Percentiles rank a stretch among this genome's conserved stretches.
Evolutionary conservation across 2,888 invertebrate species (phyloP).

Genomic region (Pemphredon lugubris): DNA sequence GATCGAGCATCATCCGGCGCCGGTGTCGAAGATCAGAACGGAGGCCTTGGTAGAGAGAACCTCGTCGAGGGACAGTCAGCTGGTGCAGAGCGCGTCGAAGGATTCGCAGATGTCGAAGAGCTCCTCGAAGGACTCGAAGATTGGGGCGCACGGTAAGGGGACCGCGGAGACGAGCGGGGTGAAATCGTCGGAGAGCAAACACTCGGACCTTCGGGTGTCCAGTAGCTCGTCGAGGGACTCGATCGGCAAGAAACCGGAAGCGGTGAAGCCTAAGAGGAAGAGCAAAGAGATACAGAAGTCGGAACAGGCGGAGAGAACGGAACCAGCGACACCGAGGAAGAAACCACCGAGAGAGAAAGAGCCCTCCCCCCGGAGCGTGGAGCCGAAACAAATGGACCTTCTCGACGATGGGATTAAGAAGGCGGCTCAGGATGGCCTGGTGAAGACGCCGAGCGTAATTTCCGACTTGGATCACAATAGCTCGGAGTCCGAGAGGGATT

Average conservation of each 20-base stretch:
- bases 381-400: constrained; percentile 74
- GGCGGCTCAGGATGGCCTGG: constrained; percentile 50
- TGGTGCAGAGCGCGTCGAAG: constrained; percentile 63
- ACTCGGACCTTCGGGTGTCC: constrained; percentile 51
- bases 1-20: constrained; percentile 75
- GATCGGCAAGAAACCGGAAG: constrained; percentile 65
- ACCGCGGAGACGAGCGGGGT: constrained; percentile 9
- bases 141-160: too few relatives aligned
- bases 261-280: constrained; percentile 72
- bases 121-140: constrained; percentile 71
- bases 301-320: constrained; percentile 41
- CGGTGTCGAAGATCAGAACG: constrained; percentile 61
- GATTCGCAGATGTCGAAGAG: constrained; percentile 70
- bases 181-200: constrained; percentile 29
- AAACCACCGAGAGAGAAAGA: constrained; percentile 17
- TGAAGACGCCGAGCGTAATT: constrained; percentile 72
- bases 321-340: constrained; percentile 21
- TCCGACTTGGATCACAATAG: constrained; percentile 79
- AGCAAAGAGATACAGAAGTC: constrained; percentile 67
- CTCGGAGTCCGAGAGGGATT: constrained; percentile 89
- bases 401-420: constrained; percentile 42
- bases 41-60: constrained; percentile 67
- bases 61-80: constrained; percentile 57
- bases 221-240: constrained; percentile 69
- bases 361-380: constrained; percentile 16